Base-by-base conservation (phyloP, 2,888 invertebrate species). In the Melipona beecheii region DNA sequence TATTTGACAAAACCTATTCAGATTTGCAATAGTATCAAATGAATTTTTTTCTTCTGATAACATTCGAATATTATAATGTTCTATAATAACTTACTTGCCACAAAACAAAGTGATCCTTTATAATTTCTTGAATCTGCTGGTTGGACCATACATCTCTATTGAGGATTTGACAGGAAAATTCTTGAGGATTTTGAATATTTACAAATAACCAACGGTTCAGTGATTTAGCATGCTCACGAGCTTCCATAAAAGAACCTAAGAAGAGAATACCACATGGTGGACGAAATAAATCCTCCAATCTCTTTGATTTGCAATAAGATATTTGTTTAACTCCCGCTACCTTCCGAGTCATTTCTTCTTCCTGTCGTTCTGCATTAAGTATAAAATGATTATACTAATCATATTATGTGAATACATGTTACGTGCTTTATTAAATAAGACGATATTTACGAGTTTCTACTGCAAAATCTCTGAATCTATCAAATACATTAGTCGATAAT, bases 71-170 rank as follows among this genome's bases (percentile, higher is more conserved):
- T 17, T 21, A 43, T 43, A 69, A n/a, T 13, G 19, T 60, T 69
- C 13, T 4, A 15, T 13, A 17, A 43, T 17, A 54, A 87, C 84
- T 79, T 89, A 96, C 96, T 95, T 97, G 97, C 96, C 96, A 97
- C 89, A 97, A 95, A 24, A 97, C 93, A 92, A 97, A 97, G 92
- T 96, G 96, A 76, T 96, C 95, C 69, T 95, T 95, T 36, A 97
- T 94, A 78, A 97, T 94, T 77, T 95, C 95, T 83, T 96, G 95
- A 11, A 97, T 95, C 78, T 95, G 95, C 65, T 94, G 93, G 87
- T 96, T 95, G 21, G 96, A 95, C 97, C 97, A 97, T 2, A 97
- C 95, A 92, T 97, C 97, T 66, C 97, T 95, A 93, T 97, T 97
- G 69, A 97, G 94, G 17, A 96, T 95, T 93, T 97, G 97, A 87